Evolutionary conservation across 2,113 vertebrate species (phyloP), one percentile per base, ranked within the genome.

Genomic region (Stomatorhinus ivindoensis): DNA sequence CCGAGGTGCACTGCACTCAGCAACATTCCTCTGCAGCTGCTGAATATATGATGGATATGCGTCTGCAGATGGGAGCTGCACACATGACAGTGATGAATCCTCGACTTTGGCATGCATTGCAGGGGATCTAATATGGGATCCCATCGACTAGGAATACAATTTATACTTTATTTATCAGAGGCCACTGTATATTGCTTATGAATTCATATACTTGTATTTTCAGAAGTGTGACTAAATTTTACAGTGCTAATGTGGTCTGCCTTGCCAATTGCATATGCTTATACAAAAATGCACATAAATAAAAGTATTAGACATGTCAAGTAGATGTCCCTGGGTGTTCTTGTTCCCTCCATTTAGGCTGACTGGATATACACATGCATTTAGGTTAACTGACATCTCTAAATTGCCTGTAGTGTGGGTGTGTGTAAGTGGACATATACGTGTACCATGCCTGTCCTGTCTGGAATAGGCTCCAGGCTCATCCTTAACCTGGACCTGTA

Each of bases 121-220:
- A 92, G 42, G 31, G 80, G 86, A 93, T 91, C 88, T 31, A 90
- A 89, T 89, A 91, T 90, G 90, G 91, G 91, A 92, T 91, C 92
- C 91, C 91, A 85, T 92, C 89, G 87, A 87, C 87, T 65, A 86
- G 88, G 83, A 90, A 91, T 88, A 86, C 92, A 89, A 44, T 89
- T 91, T 51, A 46, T 85, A 91, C 91, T 92, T 91, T 92, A 95
- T 95, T 93, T 94, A 92, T 95, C 94, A 94, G 92, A 93, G 89
- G 55, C 89, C 92, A 90, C 89, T 93, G 85, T 87, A 69, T 88
- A 90, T 90, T 92, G 90, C 91, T 90, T 88, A 61, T 87, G 76
- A 69, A 89, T 89, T 89, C 83, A 76, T 90, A 31, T 88, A 53
- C 21, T 27, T 24, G 31, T 27, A 8, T 24, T 27, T 80, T 80